Percentiles rank a stretch among this genome's conserved stretches.
Evolutionary conservation across 2,888 invertebrate genomes (phyloP).

Genomic region (Agonopterix arenella): DNA sequence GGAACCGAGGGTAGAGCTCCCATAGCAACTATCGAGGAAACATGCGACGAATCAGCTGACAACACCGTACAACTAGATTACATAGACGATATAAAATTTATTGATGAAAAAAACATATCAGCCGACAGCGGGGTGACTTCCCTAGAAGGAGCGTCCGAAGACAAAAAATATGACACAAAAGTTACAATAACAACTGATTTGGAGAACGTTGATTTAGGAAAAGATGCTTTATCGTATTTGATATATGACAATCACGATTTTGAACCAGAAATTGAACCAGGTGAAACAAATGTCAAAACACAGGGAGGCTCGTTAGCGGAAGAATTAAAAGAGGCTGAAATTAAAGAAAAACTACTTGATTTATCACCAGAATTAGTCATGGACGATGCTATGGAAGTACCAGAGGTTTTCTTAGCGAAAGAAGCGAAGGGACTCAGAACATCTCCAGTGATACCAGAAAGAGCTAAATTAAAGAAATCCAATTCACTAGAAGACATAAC

Average conservation of each 20-base stretch:
- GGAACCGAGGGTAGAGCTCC: slow-evolving; percentile 49
- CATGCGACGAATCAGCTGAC: slow-evolving; percentile 45
- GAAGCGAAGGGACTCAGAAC: slow-evolving; percentile 41
- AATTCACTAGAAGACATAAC: slow-evolving; percentile 60
- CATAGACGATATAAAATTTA: slow-evolving; percentile 46
- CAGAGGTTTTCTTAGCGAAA: slow-evolving; percentile 43
- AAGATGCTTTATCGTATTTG: slow-evolving; percentile 61
- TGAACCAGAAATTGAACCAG: slow-evolving; percentile 22
- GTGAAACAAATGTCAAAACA: slow-evolving; percentile 9
- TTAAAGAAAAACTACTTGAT: slow-evolving; percentile 49
- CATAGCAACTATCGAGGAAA: slow-evolving; percentile 63
- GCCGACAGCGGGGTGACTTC: slow-evolving; percentile 23
- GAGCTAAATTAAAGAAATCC: slow-evolving; percentile 57
- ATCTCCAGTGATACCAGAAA: slow-evolving; percentile 54
- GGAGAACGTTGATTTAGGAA: slow-evolving; percentile 53
- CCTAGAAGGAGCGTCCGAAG: slow-evolving; percentile 15
- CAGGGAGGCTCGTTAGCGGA: slow-evolving; percentile 47
- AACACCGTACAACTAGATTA: slow-evolving; percentile 37
- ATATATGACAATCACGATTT: slow-evolving; percentile 51
- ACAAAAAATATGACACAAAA: slow-evolving; percentile 13
- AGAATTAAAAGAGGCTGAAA: slow-evolving; percentile 56
- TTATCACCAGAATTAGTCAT: slow-evolving; percentile 62
- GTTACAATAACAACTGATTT: slow-evolving; percentile 19
- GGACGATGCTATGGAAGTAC: slow-evolving; percentile 48
- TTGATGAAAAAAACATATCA: slow-evolving; percentile 27